Evolutionary conservation across 2,797 vertebrate genomes (phyloP).

Genomic region (Acipenser ruthenus): DNA sequence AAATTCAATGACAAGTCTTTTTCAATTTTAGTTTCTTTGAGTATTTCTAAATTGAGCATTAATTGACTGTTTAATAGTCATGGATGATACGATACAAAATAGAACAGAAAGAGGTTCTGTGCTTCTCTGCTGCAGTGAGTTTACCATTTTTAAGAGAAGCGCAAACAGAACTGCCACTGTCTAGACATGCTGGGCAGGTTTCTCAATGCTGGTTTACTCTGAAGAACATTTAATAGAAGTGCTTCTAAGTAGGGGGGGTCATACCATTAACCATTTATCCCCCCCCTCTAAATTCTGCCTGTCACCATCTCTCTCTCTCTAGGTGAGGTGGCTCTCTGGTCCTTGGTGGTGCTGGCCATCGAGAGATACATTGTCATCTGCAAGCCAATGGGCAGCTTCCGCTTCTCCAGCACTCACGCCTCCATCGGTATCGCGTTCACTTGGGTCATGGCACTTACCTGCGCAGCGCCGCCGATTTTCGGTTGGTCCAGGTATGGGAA

Average conservation of each 20-base stretch:
- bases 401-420: conserved; percentile 52
- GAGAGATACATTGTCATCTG: conserved; percentile 65
- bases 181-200: not conserved
- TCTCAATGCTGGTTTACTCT: not conserved
- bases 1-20: no score
- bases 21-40: no score
- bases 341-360: conserved; percentile 53
- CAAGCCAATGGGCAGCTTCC: conserved; percentile 76
- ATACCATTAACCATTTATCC: not conserved
- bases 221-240: not conserved
- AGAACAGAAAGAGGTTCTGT: no score
- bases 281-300: not conserved
- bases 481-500: conserved; percentile 64
- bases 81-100: no score
- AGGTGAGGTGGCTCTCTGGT: conserved; percentile 53
- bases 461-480: conserved; percentile 55
- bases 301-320: not conserved
- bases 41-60: no score
- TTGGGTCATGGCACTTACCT: conserved; percentile 62
- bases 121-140: no score
- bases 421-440: conserved; percentile 55
- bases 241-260: not conserved
- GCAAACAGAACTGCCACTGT: not conserved
- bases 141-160: not conserved
- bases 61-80: no score